Conservation (phyloP, 2,113 vertebrate species). For the Stictonetta naevosa region DNA sequence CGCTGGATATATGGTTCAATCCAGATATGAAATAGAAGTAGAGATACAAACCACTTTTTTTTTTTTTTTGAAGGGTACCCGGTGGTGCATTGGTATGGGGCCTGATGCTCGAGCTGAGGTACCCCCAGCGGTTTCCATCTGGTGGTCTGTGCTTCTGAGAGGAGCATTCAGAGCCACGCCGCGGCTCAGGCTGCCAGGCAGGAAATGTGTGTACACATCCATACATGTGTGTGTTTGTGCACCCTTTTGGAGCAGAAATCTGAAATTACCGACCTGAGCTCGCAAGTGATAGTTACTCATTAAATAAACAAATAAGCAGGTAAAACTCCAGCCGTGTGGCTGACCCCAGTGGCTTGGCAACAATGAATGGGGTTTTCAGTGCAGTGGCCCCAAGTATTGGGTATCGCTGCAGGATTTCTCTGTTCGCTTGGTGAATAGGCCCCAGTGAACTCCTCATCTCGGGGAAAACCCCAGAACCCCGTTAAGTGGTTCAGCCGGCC, state of each 20-base stretch:
- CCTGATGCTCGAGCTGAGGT: neutral
- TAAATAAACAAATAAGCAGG: constrained; percentile 24
- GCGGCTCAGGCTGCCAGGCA: neutral
- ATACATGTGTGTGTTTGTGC: accelerated
- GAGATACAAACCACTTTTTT: neutral
- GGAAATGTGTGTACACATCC: neutral
- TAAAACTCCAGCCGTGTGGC: neutral
- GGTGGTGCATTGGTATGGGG: no score
- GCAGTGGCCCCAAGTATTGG: neutral
- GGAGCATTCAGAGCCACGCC: neutral
- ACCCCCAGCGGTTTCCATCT: neutral
- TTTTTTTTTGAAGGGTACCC: neutral
- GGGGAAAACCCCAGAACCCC: constrained; percentile 17
- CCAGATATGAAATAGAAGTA: neutral
- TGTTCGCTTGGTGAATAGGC: neutral
- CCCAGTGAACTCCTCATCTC: neutral
- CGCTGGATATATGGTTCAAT: neutral
- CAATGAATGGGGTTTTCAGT: constrained; percentile 13
- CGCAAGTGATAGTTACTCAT: neutral
- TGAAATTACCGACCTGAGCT: neutral
- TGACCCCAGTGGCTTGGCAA: constrained; percentile 21
- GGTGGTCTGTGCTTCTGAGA: neutral
- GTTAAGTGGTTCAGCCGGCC: neutral
- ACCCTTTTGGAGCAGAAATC: neutral
- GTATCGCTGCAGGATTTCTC: neutral